Base-by-base conservation (phyloP, 53 echinoderm and acorn worm genomes). In the Holothuria leucospilota region DNA sequence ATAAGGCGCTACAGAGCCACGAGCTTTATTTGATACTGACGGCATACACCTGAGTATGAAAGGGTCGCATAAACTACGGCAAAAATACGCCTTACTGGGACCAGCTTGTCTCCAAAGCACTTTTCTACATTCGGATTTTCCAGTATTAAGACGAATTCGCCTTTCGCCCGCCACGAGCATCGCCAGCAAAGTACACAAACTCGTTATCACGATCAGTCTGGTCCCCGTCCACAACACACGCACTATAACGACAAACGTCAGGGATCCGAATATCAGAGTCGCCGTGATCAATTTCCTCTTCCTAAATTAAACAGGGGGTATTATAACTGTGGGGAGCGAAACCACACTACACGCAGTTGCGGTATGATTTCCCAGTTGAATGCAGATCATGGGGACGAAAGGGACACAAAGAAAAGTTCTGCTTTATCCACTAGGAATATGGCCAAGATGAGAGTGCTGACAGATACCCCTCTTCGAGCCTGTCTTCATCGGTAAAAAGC, bases 351-450 rank as follows among this genome's bases (percentile, higher is more conserved):
- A 25, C 12, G 28, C 12, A 29, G 30, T 29, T 69, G 69, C 34
- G 30, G 30, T 69, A 28, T 29, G 69, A 69, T 29, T 6, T 69
- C 8, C 69, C 30, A 15, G 38, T 69, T 25, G 29, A 69, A 29
- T 69, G 34, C 30, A 69, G 69, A 69, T 29, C 30, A 2, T 69
- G 69, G 2, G 69, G 69, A 25, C 69, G 69, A 25, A 8, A 29
- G 28, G 69, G 69, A 8, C 69, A 69, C 39, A 69, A 69, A 29
- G 69, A 69, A 29, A 69, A 69, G 69, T 30, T 28, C 69, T 69
- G 69, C 39, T 69, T 28, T 69, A 18, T 28, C 15, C 29, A 29
- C 27, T 69, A 69, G 69, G 34, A 69, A 28, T 28, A 11, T 15
- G 69, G 69, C 69, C 69, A 69, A 8, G 69, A 69, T 28, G 65